A percentile compares a stretch with the other conserved stretches of the same genome.
phyloP scores from a whole-genome alignment of 92 coral and sea anemone species.

The Porites cylindrica region DNA sequence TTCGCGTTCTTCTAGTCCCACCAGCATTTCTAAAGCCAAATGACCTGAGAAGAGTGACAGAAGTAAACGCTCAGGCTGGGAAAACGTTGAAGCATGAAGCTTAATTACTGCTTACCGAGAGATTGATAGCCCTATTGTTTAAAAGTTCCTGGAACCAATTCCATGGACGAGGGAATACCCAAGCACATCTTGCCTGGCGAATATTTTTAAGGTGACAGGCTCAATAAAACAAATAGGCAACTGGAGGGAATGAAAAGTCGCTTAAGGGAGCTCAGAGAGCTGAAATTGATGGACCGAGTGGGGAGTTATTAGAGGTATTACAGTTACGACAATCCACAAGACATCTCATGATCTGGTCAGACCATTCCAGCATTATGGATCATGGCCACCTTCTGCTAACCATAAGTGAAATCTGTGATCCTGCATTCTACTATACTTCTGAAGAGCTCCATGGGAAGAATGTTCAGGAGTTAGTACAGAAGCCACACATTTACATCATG shows the following conservation, averaged over 20 bases:
- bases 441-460: not conserved
- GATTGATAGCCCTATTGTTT: too few species aligned
- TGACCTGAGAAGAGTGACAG: too few species aligned
- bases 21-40: too few species aligned
- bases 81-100: too few species aligned
- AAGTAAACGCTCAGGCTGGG: too few species aligned
- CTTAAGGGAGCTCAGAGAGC: slow-evolving; percentile 43
- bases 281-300: not conserved
- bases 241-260: not conserved
- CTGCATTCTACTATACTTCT: not conserved
- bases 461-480: slow-evolving; percentile 10
- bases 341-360: slow-evolving; percentile 52
- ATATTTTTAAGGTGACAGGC: too few species aligned
- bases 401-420: slow-evolving; percentile 9
- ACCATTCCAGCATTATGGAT: slow-evolving; percentile 39
- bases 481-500: not conserved
- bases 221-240: too few species aligned
- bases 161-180: too few species aligned
- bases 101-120: too few species aligned
- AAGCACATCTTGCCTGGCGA: too few species aligned
- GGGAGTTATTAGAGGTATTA: not conserved
- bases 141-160: too few species aligned
- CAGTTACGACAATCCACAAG: not conserved
- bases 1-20: too few species aligned
- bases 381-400: slow-evolving; percentile 35